Conservation (phyloP, 2,113 vertebrate species). For the Ailuropoda melanoleuca region DNA sequence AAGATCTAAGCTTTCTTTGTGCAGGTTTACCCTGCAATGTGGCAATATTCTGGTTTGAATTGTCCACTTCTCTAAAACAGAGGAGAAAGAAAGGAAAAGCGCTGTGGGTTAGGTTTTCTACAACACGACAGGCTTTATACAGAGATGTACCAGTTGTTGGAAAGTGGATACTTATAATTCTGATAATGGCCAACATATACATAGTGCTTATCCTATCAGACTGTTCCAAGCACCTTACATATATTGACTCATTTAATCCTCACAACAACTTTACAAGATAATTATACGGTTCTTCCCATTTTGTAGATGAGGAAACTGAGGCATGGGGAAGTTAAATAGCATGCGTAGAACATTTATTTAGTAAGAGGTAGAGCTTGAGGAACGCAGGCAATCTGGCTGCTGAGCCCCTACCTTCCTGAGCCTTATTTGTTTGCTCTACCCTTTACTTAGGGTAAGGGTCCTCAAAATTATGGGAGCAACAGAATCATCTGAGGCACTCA, state of each 20-base stretch:
- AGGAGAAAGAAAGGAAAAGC: neutral
- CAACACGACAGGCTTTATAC: neutral
- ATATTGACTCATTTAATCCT: neutral
- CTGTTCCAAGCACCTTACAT: neutral
- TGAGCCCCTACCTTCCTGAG: neutral
- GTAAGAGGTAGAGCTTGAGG: neutral
- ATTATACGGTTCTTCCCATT: neutral
- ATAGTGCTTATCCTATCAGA: neutral
- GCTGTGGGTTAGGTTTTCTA: neutral
- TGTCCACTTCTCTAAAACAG: neutral
- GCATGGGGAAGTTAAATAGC: neutral
- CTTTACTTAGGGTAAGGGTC: neutral
- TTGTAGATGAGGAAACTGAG: neutral
- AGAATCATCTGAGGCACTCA: neutral
- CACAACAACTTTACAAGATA: neutral
- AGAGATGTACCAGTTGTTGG: neutral
- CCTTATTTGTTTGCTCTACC: neutral
- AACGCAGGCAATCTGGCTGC: neutral
- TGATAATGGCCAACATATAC: neutral
- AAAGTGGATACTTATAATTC: neutral
- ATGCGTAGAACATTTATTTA: neutral
- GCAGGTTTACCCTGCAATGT: neutral
- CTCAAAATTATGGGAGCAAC: neutral
- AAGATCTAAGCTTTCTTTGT: neutral
- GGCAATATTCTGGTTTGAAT: neutral